Conservation (phyloP, 2,113 vertebrate genomes). For the Xenopus tropicalis region UCB_Xtro_10.0 CM004448.2:121757001-121757500, state of each 20-base stretch:
- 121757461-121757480: no score
- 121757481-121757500: no score
- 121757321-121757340: neutral
- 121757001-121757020: no score
- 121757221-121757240: neutral
- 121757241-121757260: neutral
- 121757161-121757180: neutral
- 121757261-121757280: constrained; percentile 2
- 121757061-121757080: neutral
- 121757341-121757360: neutral
- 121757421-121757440: no score
- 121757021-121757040: no score
- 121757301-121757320: neutral
- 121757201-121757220: neutral
- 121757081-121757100: constrained; percentile 3
- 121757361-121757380: neutral
- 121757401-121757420: no score
- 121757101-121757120: neutral
- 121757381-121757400: no score
- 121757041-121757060: no score
- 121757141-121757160: neutral
- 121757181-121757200: neutral
- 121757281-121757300: neutral
- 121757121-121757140: neutral
- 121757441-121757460: no score